Conservation (phyloP, 2,113 vertebrate species). For the Corythoichthys haematopterus region DNA sequence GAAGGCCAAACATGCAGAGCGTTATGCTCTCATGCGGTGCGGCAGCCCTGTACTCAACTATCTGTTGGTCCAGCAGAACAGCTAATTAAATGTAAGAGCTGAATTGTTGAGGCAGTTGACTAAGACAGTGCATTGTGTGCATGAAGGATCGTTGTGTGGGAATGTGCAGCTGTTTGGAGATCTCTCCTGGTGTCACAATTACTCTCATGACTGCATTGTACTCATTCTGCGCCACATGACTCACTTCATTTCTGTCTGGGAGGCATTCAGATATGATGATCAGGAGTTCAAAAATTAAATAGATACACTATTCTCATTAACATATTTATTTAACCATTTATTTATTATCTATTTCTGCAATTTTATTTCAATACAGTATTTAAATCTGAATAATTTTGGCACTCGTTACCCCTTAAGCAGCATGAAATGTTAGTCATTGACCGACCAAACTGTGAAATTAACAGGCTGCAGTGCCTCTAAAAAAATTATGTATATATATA, state of each 20-base stretch:
- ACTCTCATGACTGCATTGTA: background rate
- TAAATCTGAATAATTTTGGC: background rate
- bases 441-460: too few species aligned
- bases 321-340: too few species aligned
- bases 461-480: too few species aligned
- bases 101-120: background rate
- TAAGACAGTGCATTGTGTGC: background rate
- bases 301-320: background rate
- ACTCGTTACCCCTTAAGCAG: background rate
- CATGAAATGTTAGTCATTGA: too few species aligned
- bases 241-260: conserved; percentile 25
- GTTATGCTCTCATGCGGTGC: too few species aligned
- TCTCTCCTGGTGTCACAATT: background rate
- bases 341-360: too few species aligned
- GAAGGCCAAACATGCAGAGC: too few species aligned
- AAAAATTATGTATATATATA: too few species aligned
- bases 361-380: too few species aligned
- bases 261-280: background rate
- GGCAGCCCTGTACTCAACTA: background rate
- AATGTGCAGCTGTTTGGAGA: background rate
- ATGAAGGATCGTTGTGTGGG: background rate
- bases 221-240: background rate
- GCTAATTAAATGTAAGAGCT: background rate
- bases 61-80: background rate
- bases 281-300: too few species aligned